These are phyloP conservation scores for Colletes collaris DNA, from an alignment of 2,888 invertebrate species.

Conservation along the genomic window DNA sequence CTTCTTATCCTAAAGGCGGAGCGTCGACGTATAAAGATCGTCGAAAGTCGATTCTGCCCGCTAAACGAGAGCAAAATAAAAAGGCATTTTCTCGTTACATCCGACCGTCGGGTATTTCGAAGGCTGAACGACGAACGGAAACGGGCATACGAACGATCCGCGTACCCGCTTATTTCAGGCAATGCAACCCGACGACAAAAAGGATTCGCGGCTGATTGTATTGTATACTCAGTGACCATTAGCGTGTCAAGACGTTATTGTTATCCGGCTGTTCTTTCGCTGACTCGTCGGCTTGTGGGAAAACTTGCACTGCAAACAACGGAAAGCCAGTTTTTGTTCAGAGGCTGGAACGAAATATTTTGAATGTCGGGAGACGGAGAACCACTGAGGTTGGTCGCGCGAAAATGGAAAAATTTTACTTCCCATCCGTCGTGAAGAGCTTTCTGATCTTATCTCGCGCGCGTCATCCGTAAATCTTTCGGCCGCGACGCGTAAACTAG, in stretches of 20 bases:
- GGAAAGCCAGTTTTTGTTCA: too few relatives aligned
- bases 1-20: slow-evolving; percentile 24
- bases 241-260: slow-evolving; percentile 36
- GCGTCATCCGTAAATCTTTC: slow-evolving; percentile 4
- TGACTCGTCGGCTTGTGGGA: neutral
- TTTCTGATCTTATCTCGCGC: too few relatives aligned
- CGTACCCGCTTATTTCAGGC: slow-evolving; percentile 40
- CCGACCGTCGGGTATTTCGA: slow-evolving; percentile 14
- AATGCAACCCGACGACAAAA: slow-evolving; percentile 32
- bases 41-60: slow-evolving; percentile 44
- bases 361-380: neutral
- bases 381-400: too few relatives aligned
- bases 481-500: slow-evolving; percentile 3
- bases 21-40: slow-evolving; percentile 41
- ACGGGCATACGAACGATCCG: slow-evolving; percentile 18
- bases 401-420: too few relatives aligned
- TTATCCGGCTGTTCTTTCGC: slow-evolving; percentile 12
- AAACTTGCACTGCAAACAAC: too few relatives aligned
- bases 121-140: neutral
- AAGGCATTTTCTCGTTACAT: slow-evolving; percentile 17
- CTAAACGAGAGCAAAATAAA: slow-evolving; percentile 37
- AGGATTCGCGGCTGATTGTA: slow-evolving; percentile 23
- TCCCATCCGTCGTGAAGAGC: too few relatives aligned
- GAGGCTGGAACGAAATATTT: too few relatives aligned
- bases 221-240: slow-evolving; percentile 34